Evolutionary conservation across 2,797 vertebrate genomes (phyloP).

Genomic region (Channallabes apus): DNA sequence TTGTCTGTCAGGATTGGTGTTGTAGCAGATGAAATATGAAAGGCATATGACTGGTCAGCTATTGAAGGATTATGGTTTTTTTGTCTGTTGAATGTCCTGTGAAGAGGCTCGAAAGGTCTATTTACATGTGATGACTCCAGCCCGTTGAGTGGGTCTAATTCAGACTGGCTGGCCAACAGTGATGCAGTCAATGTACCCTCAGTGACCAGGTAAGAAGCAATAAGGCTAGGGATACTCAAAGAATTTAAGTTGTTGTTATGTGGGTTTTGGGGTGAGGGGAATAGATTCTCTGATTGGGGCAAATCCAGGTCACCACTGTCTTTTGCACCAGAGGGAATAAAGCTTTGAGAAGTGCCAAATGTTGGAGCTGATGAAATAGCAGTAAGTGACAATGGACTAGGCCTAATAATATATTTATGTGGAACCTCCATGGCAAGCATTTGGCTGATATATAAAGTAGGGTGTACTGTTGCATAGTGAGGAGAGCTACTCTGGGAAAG

Average conservation of each 20-base stretch:
- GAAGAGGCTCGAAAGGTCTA: slow-evolving; percentile 43
- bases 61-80: slow-evolving; percentile 34
- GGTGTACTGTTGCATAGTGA: slow-evolving; percentile 12
- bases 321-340: slow-evolving; percentile 34
- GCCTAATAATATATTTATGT: slow-evolving; percentile 39
- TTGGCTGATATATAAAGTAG: slow-evolving; percentile 16
- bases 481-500: slow-evolving; percentile 24
- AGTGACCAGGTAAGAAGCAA: slow-evolving; percentile 29
- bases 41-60: slow-evolving; percentile 28
- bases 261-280: slow-evolving; percentile 29
- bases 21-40: slow-evolving; percentile 39
- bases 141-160: slow-evolving; percentile 44
- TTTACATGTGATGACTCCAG: slow-evolving; percentile 48
- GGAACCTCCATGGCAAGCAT: slow-evolving; percentile 26
- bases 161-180: slow-evolving; percentile 28
- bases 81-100: slow-evolving; percentile 41
- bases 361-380: slow-evolving; percentile 32
- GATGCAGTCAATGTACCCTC: slow-evolving; percentile 28
- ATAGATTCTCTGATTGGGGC: slow-evolving; percentile 49
- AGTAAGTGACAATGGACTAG: not conserved
- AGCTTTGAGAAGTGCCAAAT: slow-evolving; percentile 38
- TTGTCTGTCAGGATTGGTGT: slow-evolving; percentile 37
- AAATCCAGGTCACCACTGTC: slow-evolving; percentile 42
- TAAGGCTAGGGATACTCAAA: not conserved
- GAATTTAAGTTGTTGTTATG: slow-evolving; percentile 1